A percentile compares a stretch with the other conserved stretches of the same genome.
These are phyloP conservation scores for Stegophylla sp. DNA, from an alignment of 2,888 invertebrate genomes.

Conservation along the genomic window DNA sequence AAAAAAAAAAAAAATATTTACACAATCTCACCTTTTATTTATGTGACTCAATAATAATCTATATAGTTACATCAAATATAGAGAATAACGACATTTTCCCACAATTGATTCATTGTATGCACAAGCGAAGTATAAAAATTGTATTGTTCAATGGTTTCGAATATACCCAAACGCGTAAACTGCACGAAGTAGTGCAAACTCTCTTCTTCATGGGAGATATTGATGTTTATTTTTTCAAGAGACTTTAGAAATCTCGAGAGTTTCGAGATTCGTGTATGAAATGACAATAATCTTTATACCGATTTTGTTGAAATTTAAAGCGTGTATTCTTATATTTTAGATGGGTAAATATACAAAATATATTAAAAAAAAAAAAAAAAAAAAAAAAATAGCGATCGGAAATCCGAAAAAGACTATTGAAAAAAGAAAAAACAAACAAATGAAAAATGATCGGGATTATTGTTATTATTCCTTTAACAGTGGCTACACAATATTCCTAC, in stretches of 20 bases:
- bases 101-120: conserved; percentile 10
- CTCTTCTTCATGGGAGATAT: neutral
- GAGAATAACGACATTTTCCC: conserved; percentile 12
- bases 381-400: too few species aligned
- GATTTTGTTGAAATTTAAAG: neutral
- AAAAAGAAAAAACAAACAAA: neutral
- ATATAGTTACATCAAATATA: neutral
- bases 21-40: conserved; percentile 12
- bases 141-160: conserved; percentile 6
- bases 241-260: conserved; percentile 10
- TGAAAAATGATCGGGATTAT: conserved; percentile 14
- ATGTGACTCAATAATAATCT: neutral
- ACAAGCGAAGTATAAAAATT: neutral
- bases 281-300: conserved; percentile 15
- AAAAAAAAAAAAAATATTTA: neutral
- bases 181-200: neutral
- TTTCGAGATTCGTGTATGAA: neutral
- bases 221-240: neutral
- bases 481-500: neutral
- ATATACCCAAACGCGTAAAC: neutral
- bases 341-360: neutral
- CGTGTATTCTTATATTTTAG: neutral
- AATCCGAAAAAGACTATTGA: neutral
- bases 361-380: too few species aligned
- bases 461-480: neutral